Evolutionary conservation across 2,888 invertebrate species (phyloP).

Genomic region (Pyrgus malvae): DNA sequence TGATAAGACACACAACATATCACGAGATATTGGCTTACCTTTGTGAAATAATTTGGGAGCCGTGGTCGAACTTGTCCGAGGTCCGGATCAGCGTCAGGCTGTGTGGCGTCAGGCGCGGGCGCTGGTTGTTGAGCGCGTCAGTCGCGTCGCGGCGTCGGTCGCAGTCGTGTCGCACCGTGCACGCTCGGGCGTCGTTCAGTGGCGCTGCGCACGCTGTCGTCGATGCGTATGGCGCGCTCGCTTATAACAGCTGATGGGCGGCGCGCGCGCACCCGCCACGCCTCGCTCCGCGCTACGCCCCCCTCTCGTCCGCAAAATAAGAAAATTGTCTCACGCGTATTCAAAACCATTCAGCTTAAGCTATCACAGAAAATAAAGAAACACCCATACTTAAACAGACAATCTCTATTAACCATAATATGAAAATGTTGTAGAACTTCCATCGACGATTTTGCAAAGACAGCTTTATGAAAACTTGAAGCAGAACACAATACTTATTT

Average conservation of each 20-base stretch:
- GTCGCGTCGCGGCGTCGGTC: constrained; percentile 32
- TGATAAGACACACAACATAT: too few species aligned
- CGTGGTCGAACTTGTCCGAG: constrained; percentile 14
- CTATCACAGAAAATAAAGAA: too few species aligned
- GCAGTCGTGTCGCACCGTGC: constrained; percentile 42
- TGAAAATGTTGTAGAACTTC: too few species aligned
- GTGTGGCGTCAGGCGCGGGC: constrained; percentile 12
- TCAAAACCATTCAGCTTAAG: not conserved
- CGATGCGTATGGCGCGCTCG: constrained; percentile 48
- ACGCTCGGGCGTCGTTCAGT: constrained; percentile 47
- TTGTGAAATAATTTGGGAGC: constrained; percentile 11
- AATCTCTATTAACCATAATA: too few species aligned
- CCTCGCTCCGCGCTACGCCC: constrained; percentile 60
- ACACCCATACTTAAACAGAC: too few species aligned
- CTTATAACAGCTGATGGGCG: constrained; percentile 63
- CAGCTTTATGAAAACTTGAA: too few species aligned
- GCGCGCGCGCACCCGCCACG: constrained; percentile 60
- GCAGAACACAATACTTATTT: too few species aligned
- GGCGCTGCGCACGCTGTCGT: constrained; percentile 50
- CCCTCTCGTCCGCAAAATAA: constrained; percentile 39
- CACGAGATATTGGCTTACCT: constrained; percentile 1
- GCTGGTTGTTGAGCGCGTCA: constrained; percentile 30
- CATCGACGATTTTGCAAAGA: too few species aligned
- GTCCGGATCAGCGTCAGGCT: constrained; percentile 6
- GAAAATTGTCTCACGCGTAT: constrained; percentile 31